Conservation (phyloP, 2,797 vertebrate species). For the Pangasius krempfi region DNA sequence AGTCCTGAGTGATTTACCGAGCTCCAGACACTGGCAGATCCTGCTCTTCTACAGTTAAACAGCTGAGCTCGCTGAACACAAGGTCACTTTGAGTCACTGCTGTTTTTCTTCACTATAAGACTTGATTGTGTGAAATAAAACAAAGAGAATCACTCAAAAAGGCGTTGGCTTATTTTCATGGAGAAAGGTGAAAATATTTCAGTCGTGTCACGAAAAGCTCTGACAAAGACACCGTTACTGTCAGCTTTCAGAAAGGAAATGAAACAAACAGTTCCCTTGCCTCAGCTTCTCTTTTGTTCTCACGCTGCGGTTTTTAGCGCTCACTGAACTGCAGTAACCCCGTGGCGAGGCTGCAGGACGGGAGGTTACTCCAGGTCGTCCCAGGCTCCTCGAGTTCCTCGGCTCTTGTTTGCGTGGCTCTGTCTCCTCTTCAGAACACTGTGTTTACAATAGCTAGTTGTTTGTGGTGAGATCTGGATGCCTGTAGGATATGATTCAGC, state of each 20-base stretch:
- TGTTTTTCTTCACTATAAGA: neutral
- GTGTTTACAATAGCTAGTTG: slow-evolving; percentile 18
- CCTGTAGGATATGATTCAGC: slow-evolving; percentile 29
- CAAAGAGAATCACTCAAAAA: neutral
- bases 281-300: slow-evolving; percentile 55
- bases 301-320: slow-evolving; percentile 20
- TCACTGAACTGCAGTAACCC: slow-evolving; percentile 65
- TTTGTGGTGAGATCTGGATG: neutral
- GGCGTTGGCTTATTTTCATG: neutral
- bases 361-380: slow-evolving; percentile 57
- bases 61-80: slow-evolving; percentile 58
- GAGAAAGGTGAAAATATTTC: neutral
- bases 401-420: slow-evolving; percentile 15
- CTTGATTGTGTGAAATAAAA: neutral
- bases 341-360: slow-evolving; percentile 18
- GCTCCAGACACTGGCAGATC: neutral
- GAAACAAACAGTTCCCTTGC: slow-evolving; percentile 18
- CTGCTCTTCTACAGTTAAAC: slow-evolving; percentile 15
- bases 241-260: neutral
- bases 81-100: slow-evolving; percentile 38
- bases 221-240: neutral
- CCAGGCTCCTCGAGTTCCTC: slow-evolving; percentile 50
- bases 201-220: neutral
- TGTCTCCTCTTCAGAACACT: slow-evolving; percentile 15
- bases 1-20: slow-evolving; percentile 19